phyloP scores from a whole-genome alignment of 2,888 invertebrate genomes.

The Agrotis segetum region DNA sequence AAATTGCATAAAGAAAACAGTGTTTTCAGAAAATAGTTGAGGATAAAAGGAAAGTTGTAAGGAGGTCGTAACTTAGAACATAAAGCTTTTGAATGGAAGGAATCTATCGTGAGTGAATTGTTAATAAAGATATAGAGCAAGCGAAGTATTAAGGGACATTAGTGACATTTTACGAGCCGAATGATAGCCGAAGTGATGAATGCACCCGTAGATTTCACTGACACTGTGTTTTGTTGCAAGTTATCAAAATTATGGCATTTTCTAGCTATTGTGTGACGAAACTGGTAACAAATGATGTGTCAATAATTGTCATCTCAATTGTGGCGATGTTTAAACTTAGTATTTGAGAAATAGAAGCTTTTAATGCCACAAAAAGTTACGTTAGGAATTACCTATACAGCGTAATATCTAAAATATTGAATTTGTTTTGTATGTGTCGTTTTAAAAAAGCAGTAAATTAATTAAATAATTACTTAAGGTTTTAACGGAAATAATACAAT shows the following conservation, averaged over 20 bases:
- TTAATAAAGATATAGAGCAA: conserved; percentile 90
- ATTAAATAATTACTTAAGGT: no score
- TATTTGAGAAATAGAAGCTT: background rate
- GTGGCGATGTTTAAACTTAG: background rate
- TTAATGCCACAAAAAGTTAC: background rate
- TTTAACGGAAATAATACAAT: background rate
- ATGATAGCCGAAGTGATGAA: conserved; percentile 82
- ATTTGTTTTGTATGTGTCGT: background rate
- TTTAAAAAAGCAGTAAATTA: no score
- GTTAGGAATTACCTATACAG: no score
- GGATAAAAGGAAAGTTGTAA: conserved; percentile 88
- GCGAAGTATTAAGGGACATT: conserved; percentile 84
- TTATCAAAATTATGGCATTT: conserved; percentile 73
- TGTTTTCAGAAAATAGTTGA: conserved; percentile 89
- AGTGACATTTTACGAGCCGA: conserved; percentile 85
- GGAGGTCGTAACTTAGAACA: conserved; percentile 86
- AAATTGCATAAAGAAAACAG: conserved; percentile 90
- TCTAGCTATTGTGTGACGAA: conserved; percentile 40
- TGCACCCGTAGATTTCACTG: conserved; percentile 79
- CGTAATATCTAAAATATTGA: no score
- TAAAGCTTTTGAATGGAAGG: conserved; percentile 89
- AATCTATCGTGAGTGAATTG: conserved; percentile 88
- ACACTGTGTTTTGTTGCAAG: conserved; percentile 73
- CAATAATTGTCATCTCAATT: background rate
- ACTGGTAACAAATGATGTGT: conserved; percentile 38